phyloP scores from a whole-genome alignment of 2,113 vertebrate species.

The Pungitius pungitius region DNA sequence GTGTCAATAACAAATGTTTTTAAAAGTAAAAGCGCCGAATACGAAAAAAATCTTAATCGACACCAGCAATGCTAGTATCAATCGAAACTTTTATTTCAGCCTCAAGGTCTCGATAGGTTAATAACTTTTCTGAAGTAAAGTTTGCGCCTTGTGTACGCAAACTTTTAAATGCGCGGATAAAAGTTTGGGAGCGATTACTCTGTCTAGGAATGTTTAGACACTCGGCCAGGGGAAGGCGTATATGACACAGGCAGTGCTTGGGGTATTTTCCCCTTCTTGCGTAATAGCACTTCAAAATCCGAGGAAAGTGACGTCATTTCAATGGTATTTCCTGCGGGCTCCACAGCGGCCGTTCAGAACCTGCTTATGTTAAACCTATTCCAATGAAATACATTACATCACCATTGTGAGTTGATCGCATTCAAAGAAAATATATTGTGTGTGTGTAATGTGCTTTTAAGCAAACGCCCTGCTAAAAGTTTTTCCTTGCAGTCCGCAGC shows the following conservation, averaged over 20 bases:
- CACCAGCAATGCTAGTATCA: no score
- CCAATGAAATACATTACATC: no score
- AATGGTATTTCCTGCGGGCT: neutral
- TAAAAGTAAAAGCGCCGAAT: neutral
- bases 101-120: no score
- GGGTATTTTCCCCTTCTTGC: neutral
- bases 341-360: neutral
- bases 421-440: no score
- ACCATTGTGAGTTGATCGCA: no score
- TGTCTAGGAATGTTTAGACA: constrained; percentile 25
- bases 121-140: neutral
- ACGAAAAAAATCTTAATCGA: neutral
- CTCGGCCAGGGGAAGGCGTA: neutral
- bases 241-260: neutral
- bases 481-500: neutral
- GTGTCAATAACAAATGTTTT: no score
- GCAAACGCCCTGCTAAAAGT: neutral
- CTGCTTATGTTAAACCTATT: no score
- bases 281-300: neutral
- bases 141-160: neutral
- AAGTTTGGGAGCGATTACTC: neutral
- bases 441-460: neutral
- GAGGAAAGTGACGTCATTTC: neutral
- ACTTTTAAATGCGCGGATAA: neutral
- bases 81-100: no score